Percentiles rank a stretch among this genome's conserved stretches.
phyloP scores from a whole-genome alignment of 1,140 invertebrate species.

The Drosophila melanica region DNA sequence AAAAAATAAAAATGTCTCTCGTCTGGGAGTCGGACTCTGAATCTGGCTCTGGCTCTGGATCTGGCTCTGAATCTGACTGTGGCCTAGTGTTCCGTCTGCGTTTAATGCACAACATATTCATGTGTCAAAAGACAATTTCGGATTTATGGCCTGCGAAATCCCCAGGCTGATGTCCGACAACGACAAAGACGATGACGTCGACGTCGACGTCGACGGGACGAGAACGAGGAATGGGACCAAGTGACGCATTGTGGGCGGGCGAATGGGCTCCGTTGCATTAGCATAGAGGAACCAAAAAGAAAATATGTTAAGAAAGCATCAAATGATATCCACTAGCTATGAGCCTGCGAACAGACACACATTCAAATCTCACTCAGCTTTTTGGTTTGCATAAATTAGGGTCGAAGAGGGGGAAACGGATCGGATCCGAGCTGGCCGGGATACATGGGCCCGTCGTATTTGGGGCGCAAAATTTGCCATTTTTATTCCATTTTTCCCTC shows the following conservation, averaged over 20 bases:
- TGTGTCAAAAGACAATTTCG: constrained; percentile 83
- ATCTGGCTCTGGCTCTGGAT: constrained; percentile 7
- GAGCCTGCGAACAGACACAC: constrained; percentile 16
- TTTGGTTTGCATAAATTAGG: constrained; percentile 79
- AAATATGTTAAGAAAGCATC: constrained; percentile 82
- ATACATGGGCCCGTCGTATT: constrained; percentile 44
- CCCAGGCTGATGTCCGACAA: constrained; percentile 27
- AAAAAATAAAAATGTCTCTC: constrained; percentile 49
- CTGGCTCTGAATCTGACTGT: constrained; percentile 16
- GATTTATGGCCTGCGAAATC: constrained; percentile 81
- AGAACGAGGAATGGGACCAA: background rate
- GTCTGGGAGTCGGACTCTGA: constrained; percentile 40
- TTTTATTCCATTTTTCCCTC: constrained; percentile 35
- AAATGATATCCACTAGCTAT: constrained; percentile 70
- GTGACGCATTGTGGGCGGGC: constrained; percentile 69
- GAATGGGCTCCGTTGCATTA: constrained; percentile 22
- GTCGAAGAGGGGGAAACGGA: background rate
- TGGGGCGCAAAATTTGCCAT: constrained; percentile 69
- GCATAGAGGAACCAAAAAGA: constrained; percentile 36
- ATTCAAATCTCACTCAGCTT: constrained; percentile 65
- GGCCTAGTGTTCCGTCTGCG: constrained; percentile 42
- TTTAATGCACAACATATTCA: constrained; percentile 83
- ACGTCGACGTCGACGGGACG: too few species aligned
- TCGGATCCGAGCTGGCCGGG: constrained; percentile 35
- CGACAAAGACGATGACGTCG: constrained; percentile 3